These are phyloP conservation scores for Paedocypris micromegethes DNA, from an alignment of 2,797 vertebrate species.

Conservation along the genomic window DNA sequence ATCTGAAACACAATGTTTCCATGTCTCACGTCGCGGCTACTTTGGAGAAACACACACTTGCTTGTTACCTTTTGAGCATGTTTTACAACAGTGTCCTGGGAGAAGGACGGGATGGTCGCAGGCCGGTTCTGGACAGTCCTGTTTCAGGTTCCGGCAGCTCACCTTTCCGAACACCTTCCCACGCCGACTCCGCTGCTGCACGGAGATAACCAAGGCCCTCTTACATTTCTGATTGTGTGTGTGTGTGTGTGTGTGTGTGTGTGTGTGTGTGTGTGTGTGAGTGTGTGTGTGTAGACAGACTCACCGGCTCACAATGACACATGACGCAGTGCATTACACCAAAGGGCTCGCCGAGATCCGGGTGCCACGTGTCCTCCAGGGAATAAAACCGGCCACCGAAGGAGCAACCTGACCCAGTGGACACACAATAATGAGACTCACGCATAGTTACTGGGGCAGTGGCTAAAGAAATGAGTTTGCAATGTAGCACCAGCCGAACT, in stretches of 20 bases:
- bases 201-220: slow-evolving; percentile 26
- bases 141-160: slow-evolving; percentile 92
- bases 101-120: slow-evolving; percentile 78
- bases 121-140: slow-evolving; percentile 77
- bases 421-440: slow-evolving; percentile 21
- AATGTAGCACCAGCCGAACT: background rate
- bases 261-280: too few relatives aligned
- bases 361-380: slow-evolving; percentile 90
- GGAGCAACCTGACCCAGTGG: slow-evolving; percentile 74
- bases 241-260: slow-evolving; percentile 19
- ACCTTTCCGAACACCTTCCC: slow-evolving; percentile 83
- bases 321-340: slow-evolving; percentile 93
- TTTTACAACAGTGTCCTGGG: slow-evolving; percentile 88
- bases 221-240: background rate
- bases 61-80: slow-evolving; percentile 77
- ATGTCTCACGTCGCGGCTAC: slow-evolving; percentile 45
- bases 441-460: slow-evolving; percentile 1
- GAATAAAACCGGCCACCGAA: slow-evolving; percentile 87
- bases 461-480: background rate
- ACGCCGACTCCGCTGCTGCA: slow-evolving; percentile 79
- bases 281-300: slow-evolving; percentile 48
- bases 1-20: slow-evolving; percentile 56
- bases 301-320: slow-evolving; percentile 87
- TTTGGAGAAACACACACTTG: slow-evolving; percentile 52
- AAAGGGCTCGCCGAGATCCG: slow-evolving; percentile 92